Evolutionary conservation across 2,113 vertebrate genomes (phyloP), one percentile per base, ranked within the genome.

Genomic region (Eurystomus gularis): DNA sequence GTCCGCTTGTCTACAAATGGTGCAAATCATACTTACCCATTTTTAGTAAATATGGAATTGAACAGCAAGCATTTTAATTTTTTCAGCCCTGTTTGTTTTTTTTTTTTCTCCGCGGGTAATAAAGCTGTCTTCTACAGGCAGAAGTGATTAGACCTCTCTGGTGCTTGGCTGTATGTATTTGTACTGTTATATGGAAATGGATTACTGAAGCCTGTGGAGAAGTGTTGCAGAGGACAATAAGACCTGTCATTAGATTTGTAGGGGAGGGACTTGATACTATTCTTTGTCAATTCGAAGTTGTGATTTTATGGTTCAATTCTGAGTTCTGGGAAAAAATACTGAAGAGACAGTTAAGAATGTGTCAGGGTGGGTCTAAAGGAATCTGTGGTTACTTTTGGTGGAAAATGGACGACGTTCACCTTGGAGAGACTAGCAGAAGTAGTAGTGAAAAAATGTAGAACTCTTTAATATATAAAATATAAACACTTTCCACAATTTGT

Each of bases 181-280:
- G 97, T 95, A 97, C 96, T 91, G 55, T 86, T 93, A 96, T 97
- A 90, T 96, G 90, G 97, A 98, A 97, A 98, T 94, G 96, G 98
- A 98, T 98, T 98, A 98, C 97, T 97, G 58, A 93, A 94, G 85
- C 24, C 58, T 84, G 58, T 82, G 86, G 90, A 93, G 89, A 76
- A 93, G 98, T 96, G 96, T 95, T 96, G 93, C 96, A 93, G 90
- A 91, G 96, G 37, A 97, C 88, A 88, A 96, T 83, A 78, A 54
- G 72, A 93, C 88, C 90, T 95, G 96, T 97, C 97, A 96, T 93
- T 94, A 97, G 93, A 65, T 84, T 90, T 93, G 92, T 84, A 92
- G 89, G 96, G 90, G 94, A 71, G 89, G 96, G 54, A 77, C 26
- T 1, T 70, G 25, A 11, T 73, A 61, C 84, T 82, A 7, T 88